phyloP scores from a whole-genome alignment of 2,888 invertebrate species.

The Lepidocyrtinus sp. region DNA sequence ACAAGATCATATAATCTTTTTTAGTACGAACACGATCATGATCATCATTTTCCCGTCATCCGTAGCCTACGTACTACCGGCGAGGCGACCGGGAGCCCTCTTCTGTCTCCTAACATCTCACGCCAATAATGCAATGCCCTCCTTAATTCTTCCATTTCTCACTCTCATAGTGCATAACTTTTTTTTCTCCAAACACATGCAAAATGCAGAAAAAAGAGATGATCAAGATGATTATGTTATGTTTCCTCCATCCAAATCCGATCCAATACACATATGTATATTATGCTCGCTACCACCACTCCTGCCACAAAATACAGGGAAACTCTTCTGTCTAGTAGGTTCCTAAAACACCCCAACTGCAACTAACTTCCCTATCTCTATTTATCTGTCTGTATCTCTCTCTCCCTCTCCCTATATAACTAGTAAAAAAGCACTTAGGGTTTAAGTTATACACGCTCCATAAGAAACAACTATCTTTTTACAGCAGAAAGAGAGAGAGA shows the following conservation, averaged over 20 bases:
- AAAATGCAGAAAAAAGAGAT: background rate
- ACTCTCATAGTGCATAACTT: background rate
- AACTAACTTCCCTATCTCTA: background rate
- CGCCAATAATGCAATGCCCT: constrained; percentile 7
- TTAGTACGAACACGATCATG: background rate
- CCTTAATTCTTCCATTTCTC: background rate
- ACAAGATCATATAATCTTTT: constrained; percentile 5
- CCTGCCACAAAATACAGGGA: background rate
- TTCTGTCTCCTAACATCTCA: background rate
- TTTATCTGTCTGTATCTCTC: background rate
- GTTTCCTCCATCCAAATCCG: background rate
- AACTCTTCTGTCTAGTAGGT: background rate
- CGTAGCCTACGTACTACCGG: constrained; percentile 14
- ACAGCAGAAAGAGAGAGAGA: too few species aligned
- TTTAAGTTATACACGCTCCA: too few species aligned
- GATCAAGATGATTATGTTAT: background rate
- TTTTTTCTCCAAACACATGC: background rate
- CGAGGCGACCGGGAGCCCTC: too few species aligned
- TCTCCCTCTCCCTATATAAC: too few species aligned
- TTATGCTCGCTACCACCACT: constrained; percentile 11
- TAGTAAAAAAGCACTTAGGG: too few species aligned
- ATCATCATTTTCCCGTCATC: constrained; percentile 23
- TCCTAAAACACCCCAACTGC: constrained; percentile 12
- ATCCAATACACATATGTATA: background rate
- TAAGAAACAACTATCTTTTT: too few species aligned